Evolutionary conservation across 1,140 invertebrate genomes (phyloP).

Genomic region (Chelonus insularis): DNA sequence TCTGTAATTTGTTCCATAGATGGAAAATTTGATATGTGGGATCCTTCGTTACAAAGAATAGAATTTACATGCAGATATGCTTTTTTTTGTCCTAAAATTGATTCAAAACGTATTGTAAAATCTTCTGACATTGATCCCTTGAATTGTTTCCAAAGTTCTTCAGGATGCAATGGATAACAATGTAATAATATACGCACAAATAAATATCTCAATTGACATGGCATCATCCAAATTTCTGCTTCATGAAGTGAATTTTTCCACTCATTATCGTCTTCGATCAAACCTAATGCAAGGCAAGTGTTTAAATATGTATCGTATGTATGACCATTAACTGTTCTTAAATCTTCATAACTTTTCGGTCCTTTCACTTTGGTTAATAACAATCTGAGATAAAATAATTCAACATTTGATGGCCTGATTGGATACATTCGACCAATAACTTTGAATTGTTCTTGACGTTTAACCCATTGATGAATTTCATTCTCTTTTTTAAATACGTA

Average conservation of each 20-base stretch:
- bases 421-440: constrained; percentile 24
- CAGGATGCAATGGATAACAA: background rate
- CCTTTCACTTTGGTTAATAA: constrained; percentile 13
- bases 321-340: constrained; percentile 22
- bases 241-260: constrained; percentile 20
- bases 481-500: background rate
- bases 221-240: background rate
- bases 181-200: constrained; percentile 1
- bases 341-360: constrained; percentile 17
- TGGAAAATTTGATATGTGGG: too few relatives aligned
- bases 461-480: background rate
- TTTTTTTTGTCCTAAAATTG: too few relatives aligned
- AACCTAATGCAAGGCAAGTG: constrained; percentile 21
- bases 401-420: constrained; percentile 16
- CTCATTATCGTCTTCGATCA: constrained; percentile 28
- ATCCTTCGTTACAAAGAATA: too few relatives aligned
- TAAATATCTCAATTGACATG: constrained; percentile 2
- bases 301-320: constrained; percentile 12
- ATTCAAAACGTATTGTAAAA: too few relatives aligned
- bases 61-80: too few relatives aligned
- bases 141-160: background rate
- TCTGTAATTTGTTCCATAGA: too few relatives aligned
- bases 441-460: constrained; percentile 7
- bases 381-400: constrained; percentile 26
- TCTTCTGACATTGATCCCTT: too few relatives aligned